These are phyloP conservation scores for Oscheius sp. DNA, from an alignment of 2,888 invertebrate genomes.

Conservation along the genomic window DNA sequence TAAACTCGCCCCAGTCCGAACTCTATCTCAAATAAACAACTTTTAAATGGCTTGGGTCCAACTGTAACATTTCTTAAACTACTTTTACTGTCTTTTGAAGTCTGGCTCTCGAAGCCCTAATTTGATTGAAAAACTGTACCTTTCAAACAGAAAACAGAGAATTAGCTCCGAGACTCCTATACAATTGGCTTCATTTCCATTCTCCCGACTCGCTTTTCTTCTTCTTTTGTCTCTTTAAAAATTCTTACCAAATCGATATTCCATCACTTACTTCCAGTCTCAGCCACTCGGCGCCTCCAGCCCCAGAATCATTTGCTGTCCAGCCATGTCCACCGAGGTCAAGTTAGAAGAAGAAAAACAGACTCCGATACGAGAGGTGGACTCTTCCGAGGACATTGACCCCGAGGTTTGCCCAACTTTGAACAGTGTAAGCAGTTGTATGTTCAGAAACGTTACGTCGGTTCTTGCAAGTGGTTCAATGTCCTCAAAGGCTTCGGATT, in stretches of 20 bases:
- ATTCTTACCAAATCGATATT: not conserved
- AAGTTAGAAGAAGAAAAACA: not conserved
- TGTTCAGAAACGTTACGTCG: conserved; percentile 42
- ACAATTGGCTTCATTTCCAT: not conserved
- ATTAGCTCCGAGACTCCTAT: too few relatives aligned
- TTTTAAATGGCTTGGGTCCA: too few relatives aligned
- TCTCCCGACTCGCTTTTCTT: not conserved
- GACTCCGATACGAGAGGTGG: conserved; percentile 9
- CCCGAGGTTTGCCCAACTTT: not conserved
- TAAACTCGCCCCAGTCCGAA: too few relatives aligned
- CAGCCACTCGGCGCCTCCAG: conserved; percentile 14
- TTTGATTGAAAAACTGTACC: too few relatives aligned
- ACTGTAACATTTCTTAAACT: too few relatives aligned
- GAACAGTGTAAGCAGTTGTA: too few relatives aligned
- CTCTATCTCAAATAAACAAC: too few relatives aligned
- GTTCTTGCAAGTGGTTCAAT: conserved; percentile 58
- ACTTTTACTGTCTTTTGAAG: too few relatives aligned
- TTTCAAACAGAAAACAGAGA: too few relatives aligned
- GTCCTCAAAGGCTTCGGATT: conserved; percentile 57
- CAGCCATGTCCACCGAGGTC: conserved; percentile 22
- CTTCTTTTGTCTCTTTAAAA: not conserved
- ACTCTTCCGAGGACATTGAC: conserved; percentile 15
- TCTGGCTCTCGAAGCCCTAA: too few relatives aligned
- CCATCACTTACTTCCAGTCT: not conserved
- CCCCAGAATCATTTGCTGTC: conserved; percentile 4